Conservation (phyloP, 2,888 invertebrate species). For the Rhagophthalmus giganteus region DNA sequence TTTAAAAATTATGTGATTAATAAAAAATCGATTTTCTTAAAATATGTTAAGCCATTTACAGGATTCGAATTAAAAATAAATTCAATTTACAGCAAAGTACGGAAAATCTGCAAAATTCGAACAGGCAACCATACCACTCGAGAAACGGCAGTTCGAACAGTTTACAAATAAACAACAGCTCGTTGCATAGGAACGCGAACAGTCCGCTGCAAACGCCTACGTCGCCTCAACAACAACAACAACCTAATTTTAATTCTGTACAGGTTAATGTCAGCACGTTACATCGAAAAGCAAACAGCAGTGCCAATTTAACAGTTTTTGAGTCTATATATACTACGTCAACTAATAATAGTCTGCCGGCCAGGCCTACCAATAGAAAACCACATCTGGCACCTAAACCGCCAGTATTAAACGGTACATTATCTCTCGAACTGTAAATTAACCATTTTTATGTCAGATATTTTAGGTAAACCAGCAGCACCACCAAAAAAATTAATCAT, state of each 20-base stretch:
- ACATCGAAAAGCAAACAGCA: slow-evolving; percentile 53
- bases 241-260: slow-evolving; percentile 19
- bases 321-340: slow-evolving; percentile 38
- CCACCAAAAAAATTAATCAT: slow-evolving; percentile 67
- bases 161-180: slow-evolving; percentile 30
- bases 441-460: slow-evolving; percentile 22
- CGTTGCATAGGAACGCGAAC: no score
- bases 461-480: slow-evolving; percentile 62
- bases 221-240: slow-evolving; percentile 14
- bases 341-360: slow-evolving; percentile 38
- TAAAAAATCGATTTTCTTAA: no score
- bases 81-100: slow-evolving; percentile 26
- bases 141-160: slow-evolving; percentile 34
- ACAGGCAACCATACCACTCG: slow-evolving; percentile 20
- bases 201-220: no score
- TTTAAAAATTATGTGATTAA: no score
- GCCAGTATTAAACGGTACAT: slow-evolving; percentile 60
- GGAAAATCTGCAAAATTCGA: slow-evolving; percentile 22
- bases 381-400: slow-evolving; percentile 85
- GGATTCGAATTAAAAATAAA: no score
- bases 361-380: slow-evolving; percentile 68
- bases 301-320: slow-evolving; percentile 47
- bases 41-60: no score
- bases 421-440: no score
- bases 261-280: slow-evolving; percentile 46